Evolutionary conservation across 2,888 invertebrate genomes (phyloP).

Genomic region (Elmis aenea): DNA sequence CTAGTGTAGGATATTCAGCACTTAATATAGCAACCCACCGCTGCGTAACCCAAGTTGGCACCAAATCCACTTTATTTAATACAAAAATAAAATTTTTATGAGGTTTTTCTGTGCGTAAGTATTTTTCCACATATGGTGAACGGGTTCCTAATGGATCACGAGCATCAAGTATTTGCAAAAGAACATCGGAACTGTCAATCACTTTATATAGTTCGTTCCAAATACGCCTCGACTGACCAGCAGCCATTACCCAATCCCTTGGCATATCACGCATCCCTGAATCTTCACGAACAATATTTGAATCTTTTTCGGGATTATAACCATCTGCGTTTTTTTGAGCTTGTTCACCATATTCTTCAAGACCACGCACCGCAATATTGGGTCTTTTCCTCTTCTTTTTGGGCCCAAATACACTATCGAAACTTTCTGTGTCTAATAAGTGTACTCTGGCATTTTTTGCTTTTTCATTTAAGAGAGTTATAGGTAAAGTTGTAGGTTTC

Average conservation of each 20-base stretch:
- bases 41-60: slow-evolving; percentile 98
- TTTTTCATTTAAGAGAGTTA: slow-evolving; percentile 89
- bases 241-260: slow-evolving; percentile 91
- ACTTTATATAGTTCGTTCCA: slow-evolving; percentile 99
- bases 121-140: slow-evolving; percentile 87
- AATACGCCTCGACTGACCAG: slow-evolving; percentile 93
- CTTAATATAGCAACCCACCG: slow-evolving; percentile 95
- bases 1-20: slow-evolving; percentile 93
- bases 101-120: slow-evolving; percentile 87
- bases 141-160: slow-evolving; percentile 96
- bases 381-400: slow-evolving; percentile 91
- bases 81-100: slow-evolving; percentile 97
- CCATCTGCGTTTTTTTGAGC: slow-evolving; percentile 67
- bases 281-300: slow-evolving; percentile 77
- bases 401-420: slow-evolving; percentile 90
- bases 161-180: slow-evolving; percentile 94
- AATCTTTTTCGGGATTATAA: slow-evolving; percentile 79
- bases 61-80: slow-evolving; percentile 93
- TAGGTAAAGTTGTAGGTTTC: slow-evolving; percentile 91
- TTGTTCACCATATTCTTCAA: slow-evolving; percentile 70
- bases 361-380: slow-evolving; percentile 67
- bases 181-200: slow-evolving; percentile 96
- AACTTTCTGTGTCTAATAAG: slow-evolving; percentile 92
- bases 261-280: slow-evolving; percentile 73
- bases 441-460: slow-evolving; percentile 88